phyloP scores from a whole-genome alignment of 1,140 invertebrate species.

The Brachystomella parvula region DNA sequence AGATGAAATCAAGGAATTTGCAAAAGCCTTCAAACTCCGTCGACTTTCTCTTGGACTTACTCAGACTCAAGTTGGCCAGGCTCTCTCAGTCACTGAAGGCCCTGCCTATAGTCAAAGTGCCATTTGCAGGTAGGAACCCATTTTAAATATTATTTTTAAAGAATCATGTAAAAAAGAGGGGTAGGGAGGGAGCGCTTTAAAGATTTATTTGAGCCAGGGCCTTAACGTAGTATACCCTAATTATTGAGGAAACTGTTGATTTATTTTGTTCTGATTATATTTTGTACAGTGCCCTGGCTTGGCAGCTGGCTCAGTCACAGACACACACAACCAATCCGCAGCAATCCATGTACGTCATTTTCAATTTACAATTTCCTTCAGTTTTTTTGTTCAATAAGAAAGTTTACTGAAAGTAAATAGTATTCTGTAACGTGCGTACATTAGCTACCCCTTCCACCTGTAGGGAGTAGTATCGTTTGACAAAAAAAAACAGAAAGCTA shows the following conservation, averaged over 20 bases:
- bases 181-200: neutral
- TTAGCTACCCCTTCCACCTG: no score
- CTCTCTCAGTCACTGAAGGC: slow-evolving; percentile 88
- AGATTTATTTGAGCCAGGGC: no score
- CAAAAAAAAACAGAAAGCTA: no score
- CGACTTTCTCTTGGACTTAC: slow-evolving; percentile 86
- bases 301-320: slow-evolving; percentile 60
- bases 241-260: neutral
- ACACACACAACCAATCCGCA: slow-evolving; percentile 60
- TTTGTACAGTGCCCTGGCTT: slow-evolving; percentile 79
- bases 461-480: no score
- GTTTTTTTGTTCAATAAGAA: slow-evolving; percentile 4
- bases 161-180: neutral
- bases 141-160: neutral
- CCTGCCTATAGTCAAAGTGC: slow-evolving; percentile 97
- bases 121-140: slow-evolving; percentile 76
- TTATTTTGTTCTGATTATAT: slow-evolving; percentile 27
- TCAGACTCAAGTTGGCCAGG: slow-evolving; percentile 92
- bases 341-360: slow-evolving; percentile 67
- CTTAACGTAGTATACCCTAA: no score
- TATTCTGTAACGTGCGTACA: no score
- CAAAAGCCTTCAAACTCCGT: slow-evolving; percentile 90
- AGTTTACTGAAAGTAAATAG: slow-evolving; percentile 14
- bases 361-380: slow-evolving; percentile 35
- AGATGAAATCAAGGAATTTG: slow-evolving; percentile 97